Evolutionary conservation across 2,888 invertebrate genomes (phyloP).

Genomic region (Ctena decussata): DNA sequence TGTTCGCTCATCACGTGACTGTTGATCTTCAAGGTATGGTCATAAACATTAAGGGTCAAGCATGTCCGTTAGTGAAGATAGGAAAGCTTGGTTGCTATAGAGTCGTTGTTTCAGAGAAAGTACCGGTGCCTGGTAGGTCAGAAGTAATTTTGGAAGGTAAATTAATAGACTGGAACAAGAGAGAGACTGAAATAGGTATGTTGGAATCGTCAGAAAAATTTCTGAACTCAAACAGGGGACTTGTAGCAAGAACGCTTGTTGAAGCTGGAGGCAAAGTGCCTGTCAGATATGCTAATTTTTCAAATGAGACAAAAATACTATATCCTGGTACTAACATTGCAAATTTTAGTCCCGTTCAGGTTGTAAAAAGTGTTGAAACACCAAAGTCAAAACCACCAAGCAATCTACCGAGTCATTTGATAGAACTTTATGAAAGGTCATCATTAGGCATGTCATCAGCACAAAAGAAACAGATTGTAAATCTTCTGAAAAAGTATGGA

Average conservation of each 20-base stretch:
- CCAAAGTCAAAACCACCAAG: neutral
- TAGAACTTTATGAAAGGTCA: neutral
- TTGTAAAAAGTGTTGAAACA: neutral
- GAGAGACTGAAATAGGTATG: neutral
- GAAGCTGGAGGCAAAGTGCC: constrained; percentile 25
- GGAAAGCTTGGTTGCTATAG: constrained; percentile 28
- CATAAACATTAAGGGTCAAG: neutral
- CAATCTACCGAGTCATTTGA: neutral
- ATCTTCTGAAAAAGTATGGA: neutral
- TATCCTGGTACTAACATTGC: constrained; percentile 31
- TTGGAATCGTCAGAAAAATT: constrained; percentile 25
- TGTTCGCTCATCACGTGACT: neutral
- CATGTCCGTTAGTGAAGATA: neutral
- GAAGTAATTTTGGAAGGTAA: constrained; percentile 25
- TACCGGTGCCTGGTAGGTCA: constrained; percentile 26
- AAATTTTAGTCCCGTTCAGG: neutral
- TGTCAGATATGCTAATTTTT: constrained; percentile 38
- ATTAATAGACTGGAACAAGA: neutral
- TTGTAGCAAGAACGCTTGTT: constrained; percentile 38
- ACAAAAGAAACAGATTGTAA: neutral
- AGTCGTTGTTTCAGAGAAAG: neutral
- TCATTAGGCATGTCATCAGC: neutral
- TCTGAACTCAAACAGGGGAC: neutral
- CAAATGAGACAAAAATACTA: constrained; percentile 5
- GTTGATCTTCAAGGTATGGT: neutral